Percentiles rank a stretch among this genome's conserved stretches.
These are phyloP conservation scores for Amblyornis subalaris DNA, from an alignment of 2,113 vertebrate genomes.

Conservation along the genomic window DNA sequence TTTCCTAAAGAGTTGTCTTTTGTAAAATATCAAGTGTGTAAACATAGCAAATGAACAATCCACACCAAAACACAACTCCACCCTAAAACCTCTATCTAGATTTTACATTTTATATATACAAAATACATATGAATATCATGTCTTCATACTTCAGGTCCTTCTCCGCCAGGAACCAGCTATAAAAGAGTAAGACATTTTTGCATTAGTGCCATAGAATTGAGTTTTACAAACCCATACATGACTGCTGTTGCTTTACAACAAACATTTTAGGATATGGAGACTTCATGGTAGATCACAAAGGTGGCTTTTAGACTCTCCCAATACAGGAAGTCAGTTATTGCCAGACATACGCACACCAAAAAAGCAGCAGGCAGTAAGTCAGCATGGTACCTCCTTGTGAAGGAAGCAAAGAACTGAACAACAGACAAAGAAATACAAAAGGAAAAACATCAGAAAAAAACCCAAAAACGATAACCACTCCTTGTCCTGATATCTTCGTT, in stretches of 20 bases:
- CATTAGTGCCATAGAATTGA: neutral
- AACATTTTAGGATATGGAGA: neutral
- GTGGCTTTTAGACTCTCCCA: neutral
- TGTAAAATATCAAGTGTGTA: neutral
- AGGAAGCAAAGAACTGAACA: neutral
- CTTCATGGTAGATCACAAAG: neutral
- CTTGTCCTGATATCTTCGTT: neutral
- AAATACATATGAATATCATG: neutral
- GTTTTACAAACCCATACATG: neutral
- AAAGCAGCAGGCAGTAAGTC: neutral
- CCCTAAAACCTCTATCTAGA: neutral
- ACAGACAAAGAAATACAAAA: neutral
- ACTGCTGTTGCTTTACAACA: neutral
- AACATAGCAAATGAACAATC: neutral
- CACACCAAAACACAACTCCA: neutral
- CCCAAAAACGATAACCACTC: neutral
- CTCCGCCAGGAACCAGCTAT: constrained; percentile 95
- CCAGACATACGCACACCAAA: neutral
- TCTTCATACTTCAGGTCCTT: constrained; percentile 89
- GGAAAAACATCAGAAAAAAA: rapidly evolving
- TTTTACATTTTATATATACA: neutral
- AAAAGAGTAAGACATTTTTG: neutral
- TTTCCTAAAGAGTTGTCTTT: constrained; percentile 2
- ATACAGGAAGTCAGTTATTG: neutral
- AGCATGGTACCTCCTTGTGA: neutral